Evolutionary conservation across 2,797 vertebrate genomes (phyloP).

Genomic region (Meda fulgida): DNA sequence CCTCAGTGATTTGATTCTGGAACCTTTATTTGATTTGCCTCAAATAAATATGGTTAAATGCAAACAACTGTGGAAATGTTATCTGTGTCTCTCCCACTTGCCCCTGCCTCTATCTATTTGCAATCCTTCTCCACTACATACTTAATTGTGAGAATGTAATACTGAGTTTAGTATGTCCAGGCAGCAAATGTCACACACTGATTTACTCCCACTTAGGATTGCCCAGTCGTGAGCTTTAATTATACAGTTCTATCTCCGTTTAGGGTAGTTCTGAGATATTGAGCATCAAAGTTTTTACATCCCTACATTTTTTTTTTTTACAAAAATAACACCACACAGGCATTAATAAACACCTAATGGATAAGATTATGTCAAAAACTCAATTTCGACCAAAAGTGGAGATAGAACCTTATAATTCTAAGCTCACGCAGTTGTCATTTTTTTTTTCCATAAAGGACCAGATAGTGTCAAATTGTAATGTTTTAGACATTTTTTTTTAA

Average conservation of each 20-base stretch:
- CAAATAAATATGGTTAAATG: neutral
- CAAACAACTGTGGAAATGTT: neutral
- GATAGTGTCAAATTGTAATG: neutral
- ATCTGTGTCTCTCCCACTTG: neutral
- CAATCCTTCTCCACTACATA: neutral
- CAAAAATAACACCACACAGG: no score
- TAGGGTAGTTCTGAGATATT: no score
- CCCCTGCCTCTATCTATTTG: neutral
- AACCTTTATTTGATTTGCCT: neutral
- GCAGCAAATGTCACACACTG: neutral
- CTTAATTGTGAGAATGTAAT: slow-evolving; percentile 10
- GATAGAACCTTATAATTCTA: no score
- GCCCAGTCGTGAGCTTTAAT: neutral
- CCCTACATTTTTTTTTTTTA: no score
- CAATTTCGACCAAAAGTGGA: no score
- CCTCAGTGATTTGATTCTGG: neutral
- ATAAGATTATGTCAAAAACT: no score
- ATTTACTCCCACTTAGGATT: neutral
- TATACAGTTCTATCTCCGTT: no score
- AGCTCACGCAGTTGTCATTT: no score
- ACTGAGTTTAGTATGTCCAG: neutral
- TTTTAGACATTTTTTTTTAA: neutral
- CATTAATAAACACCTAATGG: no score
- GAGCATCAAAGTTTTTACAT: no score
- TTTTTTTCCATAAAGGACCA: neutral